Evolutionary conservation across 2,888 invertebrate genomes (phyloP).

Genomic region (Chymomyza caudatula): DNA sequence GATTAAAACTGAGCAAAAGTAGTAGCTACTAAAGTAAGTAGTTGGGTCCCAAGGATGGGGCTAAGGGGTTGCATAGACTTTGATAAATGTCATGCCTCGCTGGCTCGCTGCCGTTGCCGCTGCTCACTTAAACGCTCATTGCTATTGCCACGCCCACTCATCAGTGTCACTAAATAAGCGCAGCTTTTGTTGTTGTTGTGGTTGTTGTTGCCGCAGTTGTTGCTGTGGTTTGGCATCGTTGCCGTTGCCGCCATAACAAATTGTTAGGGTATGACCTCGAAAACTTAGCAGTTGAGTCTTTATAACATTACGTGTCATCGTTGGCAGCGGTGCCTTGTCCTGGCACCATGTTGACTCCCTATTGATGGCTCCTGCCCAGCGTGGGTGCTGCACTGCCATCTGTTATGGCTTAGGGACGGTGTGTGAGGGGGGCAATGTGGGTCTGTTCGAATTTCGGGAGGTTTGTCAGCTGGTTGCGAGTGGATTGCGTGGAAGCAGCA

Average conservation of each 20-base stretch:
- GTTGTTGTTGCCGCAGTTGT: not conserved
- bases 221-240: too few relatives aligned
- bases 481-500: slow-evolving; percentile 34
- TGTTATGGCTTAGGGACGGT: not conserved
- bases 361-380: not conserved
- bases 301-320: slow-evolving; percentile 2
- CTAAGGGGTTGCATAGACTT: not conserved
- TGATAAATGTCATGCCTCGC: slow-evolving; percentile 66
- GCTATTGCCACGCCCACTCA: slow-evolving; percentile 69
- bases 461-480: not conserved
- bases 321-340: slow-evolving; percentile 3
- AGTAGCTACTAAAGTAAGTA: not conserved
- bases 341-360: not conserved
- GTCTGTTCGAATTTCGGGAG: not conserved
- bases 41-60: not conserved
- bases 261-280: slow-evolving; percentile 72
- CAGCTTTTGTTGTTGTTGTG: slow-evolving; percentile 4
- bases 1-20: slow-evolving; percentile 43
- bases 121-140: slow-evolving; percentile 71
- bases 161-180: slow-evolving; percentile 52
- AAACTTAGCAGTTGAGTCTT: slow-evolving; percentile 67
- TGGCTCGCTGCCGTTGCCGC: slow-evolving; percentile 64
- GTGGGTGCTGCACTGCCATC: not conserved
- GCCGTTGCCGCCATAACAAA: slow-evolving; percentile 52
- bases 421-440: not conserved